Evolutionary conservation across 2,888 invertebrate species (phyloP), one percentile per base, ranked within the genome.

Genomic region (Drosophila antonietae): DNA sequence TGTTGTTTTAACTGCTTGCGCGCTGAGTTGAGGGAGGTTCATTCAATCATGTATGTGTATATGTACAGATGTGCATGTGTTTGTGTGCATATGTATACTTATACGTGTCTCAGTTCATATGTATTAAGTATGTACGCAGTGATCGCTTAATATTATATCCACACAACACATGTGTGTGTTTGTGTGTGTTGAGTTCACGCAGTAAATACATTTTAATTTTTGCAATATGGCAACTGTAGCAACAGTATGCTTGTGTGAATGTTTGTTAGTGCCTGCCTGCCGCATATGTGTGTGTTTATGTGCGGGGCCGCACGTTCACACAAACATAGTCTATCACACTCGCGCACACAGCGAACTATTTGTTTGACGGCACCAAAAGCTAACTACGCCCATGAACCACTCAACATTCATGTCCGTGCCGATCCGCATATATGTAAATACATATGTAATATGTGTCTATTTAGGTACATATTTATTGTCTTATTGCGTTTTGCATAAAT

Each of bases 11-110:
- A 58, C 44, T 73, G 68, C 57, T 58, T 52, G 63, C 51, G 33
- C 49, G 52, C 47, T 66, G 82, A 68, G 84, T 84, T 87, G 87
- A 84, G 74, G 88, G 86, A 86, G 80, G 86, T 86, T 86, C 88
- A 88, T 81, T 81, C 70, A 80, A 75, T 75, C 70, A 65, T 55
- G 41, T 61, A n/a, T 31, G 28, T 61, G 33, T 23, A 10, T 18
- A 33, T 56, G 47, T 31, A 7, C 3, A 31, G 33, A 49, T 23
- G 23, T 23, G 4, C 23, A 28, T 28, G 6, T 58, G 41, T 31
- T 14, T 18, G 7, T 73, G 47, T 44, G 46, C 20, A 5, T 12
- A 20, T 20, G 12, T 28, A 18, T 49, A 31, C 35, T 18, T 44
- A 15, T 20, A n/a, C 43, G 12, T 55, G 15, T 20, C 9, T 44